Evolutionary conservation across 2,888 invertebrate species (phyloP), one percentile per base, ranked within the genome.

Genomic region (Tolmerus cingulatus): DNA sequence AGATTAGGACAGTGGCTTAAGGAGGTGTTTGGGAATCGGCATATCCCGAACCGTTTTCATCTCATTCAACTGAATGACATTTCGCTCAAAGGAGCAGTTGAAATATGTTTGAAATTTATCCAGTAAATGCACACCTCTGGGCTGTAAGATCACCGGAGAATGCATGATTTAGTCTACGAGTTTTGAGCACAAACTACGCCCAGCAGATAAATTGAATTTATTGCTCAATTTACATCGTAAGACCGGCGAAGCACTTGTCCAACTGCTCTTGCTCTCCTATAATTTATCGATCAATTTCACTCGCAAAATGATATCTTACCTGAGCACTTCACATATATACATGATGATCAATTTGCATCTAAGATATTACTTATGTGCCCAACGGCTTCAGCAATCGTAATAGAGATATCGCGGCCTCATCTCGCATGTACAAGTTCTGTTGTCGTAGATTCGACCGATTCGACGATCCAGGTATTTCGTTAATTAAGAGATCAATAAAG

Each of bases 401-500:
- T 82, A 76, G 77, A 77, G 46, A 40, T 77, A 55, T 34, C 76
- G 30, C 19, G 40, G 76, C 77, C 16, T 34, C 51, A 43, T 66
- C 55, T 40, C 37, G 74, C 27, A 34, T 55, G 27, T 76, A 55
- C 46, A 46, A 30, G 76, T 19, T 14, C 46, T 34, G 51, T 77
- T 86, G 77, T 74, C 51, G 74, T 86, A 74, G 79, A 66, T 74
- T 37, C 43, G 55, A 85, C 34, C 76, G 76, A 23, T 66, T 23
- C 66, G 66, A 23, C 23, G 77, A 51, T 87, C 85, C 85, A 19
- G 77, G 85, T 77, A 57, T 46, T 74, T 74, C 86, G 86, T 88
- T 88, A 88, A 88, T 88, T 88, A 88, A 88, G 81, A 88, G 86
- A 88, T 88, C 88, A 88, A 88, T 88, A 88, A 88, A 88, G 87